Evolutionary conservation across 1,140 invertebrate genomes (phyloP).

Genomic region (Zaprionus tsacasi): DNA sequence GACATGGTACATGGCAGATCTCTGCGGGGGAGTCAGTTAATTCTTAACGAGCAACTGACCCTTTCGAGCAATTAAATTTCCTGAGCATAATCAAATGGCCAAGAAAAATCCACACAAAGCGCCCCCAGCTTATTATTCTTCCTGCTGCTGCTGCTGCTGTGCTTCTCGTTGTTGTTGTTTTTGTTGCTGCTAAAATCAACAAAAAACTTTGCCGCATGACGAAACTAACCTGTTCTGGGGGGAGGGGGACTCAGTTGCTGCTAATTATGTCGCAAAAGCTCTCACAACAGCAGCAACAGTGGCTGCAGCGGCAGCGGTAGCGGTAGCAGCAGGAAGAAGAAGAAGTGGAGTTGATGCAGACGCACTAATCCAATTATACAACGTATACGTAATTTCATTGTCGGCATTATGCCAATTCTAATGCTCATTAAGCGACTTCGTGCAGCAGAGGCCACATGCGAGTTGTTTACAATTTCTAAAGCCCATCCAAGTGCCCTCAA

Average conservation of each 20-base stretch:
- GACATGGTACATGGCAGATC: neutral
- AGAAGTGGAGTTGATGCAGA: conserved; percentile 27
- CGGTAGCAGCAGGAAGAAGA: conserved; percentile 10
- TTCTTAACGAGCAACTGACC: conserved; percentile 74
- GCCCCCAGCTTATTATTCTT: conserved; percentile 33
- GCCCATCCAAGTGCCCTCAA: neutral
- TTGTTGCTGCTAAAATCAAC: conserved; percentile 23
- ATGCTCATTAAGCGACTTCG: conserved; percentile 77
- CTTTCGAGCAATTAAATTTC: conserved; percentile 75
- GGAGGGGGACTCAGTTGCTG: conserved; percentile 16
- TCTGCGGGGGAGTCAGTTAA: conserved; percentile 18
- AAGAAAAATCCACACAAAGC: conserved; percentile 57
- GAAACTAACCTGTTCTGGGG: conserved; percentile 39
- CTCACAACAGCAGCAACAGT: neutral
- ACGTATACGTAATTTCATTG: conserved; percentile 63
- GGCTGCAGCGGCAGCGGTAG: neutral
- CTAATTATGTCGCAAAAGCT: conserved; percentile 40
- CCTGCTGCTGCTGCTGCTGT: conserved; percentile 12
- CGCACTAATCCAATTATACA: conserved; percentile 63
- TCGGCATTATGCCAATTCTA: conserved; percentile 51
- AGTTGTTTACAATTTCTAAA: conserved; percentile 72
- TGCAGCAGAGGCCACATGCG: conserved; percentile 60
- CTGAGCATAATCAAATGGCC: conserved; percentile 71
- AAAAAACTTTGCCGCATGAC: conserved; percentile 37
- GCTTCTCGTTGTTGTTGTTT: neutral